Evolutionary conservation across 1,140 invertebrate species (phyloP), one percentile per base, ranked within the genome.

Genomic region (Lepidotrigona ventralis): DNA sequence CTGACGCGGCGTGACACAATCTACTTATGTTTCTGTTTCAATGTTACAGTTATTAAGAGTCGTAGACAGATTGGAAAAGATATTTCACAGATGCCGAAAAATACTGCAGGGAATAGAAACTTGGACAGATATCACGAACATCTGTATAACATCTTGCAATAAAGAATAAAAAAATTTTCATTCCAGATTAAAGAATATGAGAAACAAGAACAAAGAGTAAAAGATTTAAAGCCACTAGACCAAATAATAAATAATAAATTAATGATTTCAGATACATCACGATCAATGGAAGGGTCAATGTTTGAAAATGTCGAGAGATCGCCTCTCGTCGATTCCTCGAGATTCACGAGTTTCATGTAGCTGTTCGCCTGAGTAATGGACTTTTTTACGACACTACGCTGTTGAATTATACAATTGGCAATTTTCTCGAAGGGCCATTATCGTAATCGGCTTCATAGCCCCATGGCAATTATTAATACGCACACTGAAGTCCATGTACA

Each of bases 381-480:
- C n/a, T 14, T 60, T 33, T 60, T 60, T n/a, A 12, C 5, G 19
- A 19, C 19, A 14, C 21, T n/a, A 6, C 53, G 0, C 21, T 15
- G 19, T 9, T 69, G 9, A 60, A 63, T 71, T 63, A 63, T 39
- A 21, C 14, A 82, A 70, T n/a, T 23, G 53, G 54, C 66, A n/a
- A 70, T 70, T 51, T 77, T 29, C 56, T 51, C 33, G 39, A n/a
- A 60, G n/a, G 19, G 23, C 54, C 26, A 78, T 76, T 70, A 77
- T 2, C 26, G 81, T 83, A 78, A 83, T 83, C 81, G 29, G 56
- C 39, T 78, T 60, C 56, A 51, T 60, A 33, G 63, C 46, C 46
- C 66, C 0, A 0, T 17, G 66, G 81, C 74, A 70, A 78, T 71
- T 78, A 78, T 78, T 83, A 83, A 83, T 83, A 70, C 75, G 54